A percentile compares a stretch with the other conserved stretches of the same genome.
Evolutionary conservation across 2,888 invertebrate genomes (phyloP).

Genomic region (Chaitophorus viminalis): DNA sequence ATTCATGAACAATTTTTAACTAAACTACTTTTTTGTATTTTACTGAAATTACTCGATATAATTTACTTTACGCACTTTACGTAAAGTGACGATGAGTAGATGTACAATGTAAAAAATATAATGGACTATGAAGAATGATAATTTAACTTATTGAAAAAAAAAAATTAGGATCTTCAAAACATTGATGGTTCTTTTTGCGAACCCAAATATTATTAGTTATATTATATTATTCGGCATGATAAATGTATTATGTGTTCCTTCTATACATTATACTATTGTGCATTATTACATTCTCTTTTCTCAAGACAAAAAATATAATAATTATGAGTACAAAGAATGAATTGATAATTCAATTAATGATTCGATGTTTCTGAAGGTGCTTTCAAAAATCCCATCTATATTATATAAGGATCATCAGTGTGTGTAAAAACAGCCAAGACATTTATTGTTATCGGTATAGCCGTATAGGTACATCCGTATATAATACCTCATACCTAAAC

Average conservation of each 20-base stretch:
- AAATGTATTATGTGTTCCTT: background rate
- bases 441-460: background rate
- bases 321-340: slow-evolving; percentile 19
- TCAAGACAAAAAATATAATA: background rate
- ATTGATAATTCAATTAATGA: slow-evolving; percentile 21
- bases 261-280: background rate
- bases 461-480: background rate
- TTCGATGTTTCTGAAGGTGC: background rate
- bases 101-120: too few species aligned
- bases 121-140: too few species aligned
- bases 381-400: slow-evolving; percentile 22
- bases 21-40: too few species aligned
- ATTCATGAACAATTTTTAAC: too few species aligned
- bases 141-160: too few species aligned
- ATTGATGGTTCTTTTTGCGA: too few species aligned
- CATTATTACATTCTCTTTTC: background rate
- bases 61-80: too few species aligned
- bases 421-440: background rate
- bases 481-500: background rate
- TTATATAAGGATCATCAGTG: background rate
- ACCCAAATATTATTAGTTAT: too few species aligned
- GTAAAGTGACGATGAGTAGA: too few species aligned
- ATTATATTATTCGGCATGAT: background rate
- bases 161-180: too few species aligned
- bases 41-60: too few species aligned